phyloP scores from a whole-genome alignment of 2,113 vertebrate species.

The Megalops atlanticus region DNA sequence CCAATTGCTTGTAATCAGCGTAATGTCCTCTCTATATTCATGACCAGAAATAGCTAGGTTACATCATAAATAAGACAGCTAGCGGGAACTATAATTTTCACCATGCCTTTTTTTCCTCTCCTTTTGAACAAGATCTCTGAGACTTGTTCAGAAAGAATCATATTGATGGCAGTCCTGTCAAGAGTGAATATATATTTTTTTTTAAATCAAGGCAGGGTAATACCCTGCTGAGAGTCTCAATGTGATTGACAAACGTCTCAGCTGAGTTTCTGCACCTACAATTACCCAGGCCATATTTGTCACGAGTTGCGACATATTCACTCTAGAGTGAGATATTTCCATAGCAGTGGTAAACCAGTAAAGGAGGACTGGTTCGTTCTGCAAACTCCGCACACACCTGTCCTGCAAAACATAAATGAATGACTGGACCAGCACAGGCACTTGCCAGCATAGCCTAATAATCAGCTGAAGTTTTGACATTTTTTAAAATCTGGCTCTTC shows the following conservation, averaged over 20 bases:
- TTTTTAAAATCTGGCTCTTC: no score
- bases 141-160: neutral
- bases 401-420: no score
- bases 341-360: neutral
- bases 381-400: no score
- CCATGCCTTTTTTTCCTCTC: neutral
- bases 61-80: slow-evolving; percentile 27
- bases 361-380: no score
- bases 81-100: neutral
- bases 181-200: slow-evolving; percentile 1
- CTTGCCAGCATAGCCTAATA: no score
- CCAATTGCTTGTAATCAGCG: slow-evolving; percentile 25
- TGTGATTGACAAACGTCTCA: slow-evolving; percentile 16
- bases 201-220: neutral
- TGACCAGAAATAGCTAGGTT: slow-evolving; percentile 23
- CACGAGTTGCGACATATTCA: neutral
- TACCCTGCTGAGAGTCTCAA: neutral
- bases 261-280: neutral
- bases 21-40: slow-evolving; percentile 35
- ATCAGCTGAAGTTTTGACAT: no score
- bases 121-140: slow-evolving; percentile 17
- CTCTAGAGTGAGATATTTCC: neutral
- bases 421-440: no score
- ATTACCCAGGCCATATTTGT: neutral
- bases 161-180: neutral